These are phyloP conservation scores for Podarcis lilfordi DNA, from an alignment of 2,797 vertebrate genomes.

Conservation along the genomic window DNA sequence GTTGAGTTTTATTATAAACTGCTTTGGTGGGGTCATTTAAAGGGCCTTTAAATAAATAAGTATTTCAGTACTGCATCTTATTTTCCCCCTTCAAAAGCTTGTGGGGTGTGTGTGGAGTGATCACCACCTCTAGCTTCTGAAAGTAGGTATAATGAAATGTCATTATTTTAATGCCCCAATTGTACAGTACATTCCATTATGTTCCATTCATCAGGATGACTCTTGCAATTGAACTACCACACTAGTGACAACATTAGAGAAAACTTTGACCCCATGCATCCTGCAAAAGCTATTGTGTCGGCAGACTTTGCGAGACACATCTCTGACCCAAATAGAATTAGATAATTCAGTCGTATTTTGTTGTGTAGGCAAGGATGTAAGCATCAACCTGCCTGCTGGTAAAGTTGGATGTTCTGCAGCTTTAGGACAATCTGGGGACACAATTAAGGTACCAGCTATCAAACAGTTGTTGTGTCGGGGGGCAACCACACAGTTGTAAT, in stretches of 20 bases:
- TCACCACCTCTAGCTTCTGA: not conserved
- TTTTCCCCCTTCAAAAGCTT: no score
- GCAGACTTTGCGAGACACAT: slow-evolving; percentile 26
- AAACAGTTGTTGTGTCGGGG: slow-evolving; percentile 2
- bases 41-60: not conserved
- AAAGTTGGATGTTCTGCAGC: slow-evolving; percentile 3
- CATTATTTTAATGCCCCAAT: not conserved
- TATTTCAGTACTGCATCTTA: no score
- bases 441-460: slow-evolving; percentile 24
- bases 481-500: slow-evolving; percentile 43
- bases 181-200: not conserved
- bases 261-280: slow-evolving; percentile 26
- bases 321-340: slow-evolving; percentile 31
- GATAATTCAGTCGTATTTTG: slow-evolving; percentile 6
- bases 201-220: slow-evolving; percentile 25
- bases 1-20: not conserved
- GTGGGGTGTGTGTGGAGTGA: not conserved
- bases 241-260: not conserved
- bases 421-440: slow-evolving; percentile 48
- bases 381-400: not conserved
- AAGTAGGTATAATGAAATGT: not conserved
- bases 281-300: slow-evolving; percentile 4
- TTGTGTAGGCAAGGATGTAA: not conserved
- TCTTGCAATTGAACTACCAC: slow-evolving; percentile 48
- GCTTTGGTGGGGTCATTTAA: no score